A percentile compares a stretch with the other conserved stretches of the same genome.
Evolutionary conservation across 2,113 vertebrate species (phyloP).

Genomic region (Montifringilla adamsi): DNA sequence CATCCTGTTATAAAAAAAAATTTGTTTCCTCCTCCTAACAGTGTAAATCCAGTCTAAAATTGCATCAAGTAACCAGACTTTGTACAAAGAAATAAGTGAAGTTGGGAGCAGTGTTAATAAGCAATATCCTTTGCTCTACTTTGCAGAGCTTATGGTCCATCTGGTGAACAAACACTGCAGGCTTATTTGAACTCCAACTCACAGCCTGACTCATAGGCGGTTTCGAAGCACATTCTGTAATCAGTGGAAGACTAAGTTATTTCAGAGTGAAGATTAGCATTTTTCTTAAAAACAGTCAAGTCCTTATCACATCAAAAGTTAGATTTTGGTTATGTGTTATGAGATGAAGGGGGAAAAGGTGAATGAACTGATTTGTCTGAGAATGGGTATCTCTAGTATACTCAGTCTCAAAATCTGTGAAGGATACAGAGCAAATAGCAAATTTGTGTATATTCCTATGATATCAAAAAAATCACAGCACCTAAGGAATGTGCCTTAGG

Average conservation of each 20-base stretch:
- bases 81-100: neutral
- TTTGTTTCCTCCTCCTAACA: neutral
- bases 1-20: neutral
- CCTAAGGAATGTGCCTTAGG: neutral
- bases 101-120: conserved; percentile 32
- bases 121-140: conserved; percentile 24
- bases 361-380: neutral
- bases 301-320: conserved; percentile 6
- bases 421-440: neutral
- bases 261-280: conserved; percentile 65
- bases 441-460: neutral
- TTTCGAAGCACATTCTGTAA: conserved; percentile 61
- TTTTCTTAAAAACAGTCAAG: conserved; percentile 9
- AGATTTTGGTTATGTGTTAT: neutral
- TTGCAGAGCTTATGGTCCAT: conserved; percentile 46
- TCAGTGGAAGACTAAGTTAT: conserved; percentile 59
- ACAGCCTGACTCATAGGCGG: conserved; percentile 22
- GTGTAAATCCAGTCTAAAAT: neutral
- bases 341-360: neutral
- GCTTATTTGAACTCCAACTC: conserved; percentile 64
- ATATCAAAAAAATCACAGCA: neutral
- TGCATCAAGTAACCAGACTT: neutral
- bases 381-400: neutral
- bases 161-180: conserved; percentile 49
- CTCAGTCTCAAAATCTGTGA: neutral